phyloP scores from a whole-genome alignment of 2,888 invertebrate species.

The Tigriopus californicus region DNA sequence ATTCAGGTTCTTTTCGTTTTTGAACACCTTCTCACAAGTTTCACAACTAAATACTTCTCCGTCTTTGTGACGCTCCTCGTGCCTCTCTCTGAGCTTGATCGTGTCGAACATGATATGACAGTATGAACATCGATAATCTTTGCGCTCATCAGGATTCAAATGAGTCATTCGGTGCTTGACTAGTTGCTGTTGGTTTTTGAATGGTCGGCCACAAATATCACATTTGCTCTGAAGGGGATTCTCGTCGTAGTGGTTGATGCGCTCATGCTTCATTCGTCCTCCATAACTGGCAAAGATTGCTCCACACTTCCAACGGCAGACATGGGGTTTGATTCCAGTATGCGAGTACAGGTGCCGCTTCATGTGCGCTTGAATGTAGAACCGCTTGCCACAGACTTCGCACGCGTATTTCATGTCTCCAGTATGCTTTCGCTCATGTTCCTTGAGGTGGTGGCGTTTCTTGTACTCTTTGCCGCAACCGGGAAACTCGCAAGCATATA shows the following conservation, averaged over 20 bases:
- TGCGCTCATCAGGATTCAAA: conserved; percentile 4
- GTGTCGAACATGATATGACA: conserved; percentile 13
- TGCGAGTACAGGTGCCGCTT: conserved; percentile 9
- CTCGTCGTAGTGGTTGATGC: background rate
- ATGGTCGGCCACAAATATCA: conserved; percentile 10
- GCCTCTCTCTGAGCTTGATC: conserved; percentile 1
- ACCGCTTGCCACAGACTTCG: conserved; percentile 2
- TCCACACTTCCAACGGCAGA: conserved; percentile 11
- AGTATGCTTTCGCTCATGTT: conserved; percentile 9
- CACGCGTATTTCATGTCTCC: conserved; percentile 11
- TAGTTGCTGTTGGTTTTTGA: conserved; percentile 4
- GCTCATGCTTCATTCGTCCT: conserved; percentile 13
- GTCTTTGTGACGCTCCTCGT: conserved; percentile 12
- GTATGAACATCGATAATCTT: conserved; percentile 6
- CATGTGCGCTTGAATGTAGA: conserved; percentile 7
- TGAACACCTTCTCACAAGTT: background rate
- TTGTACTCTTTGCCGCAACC: conserved; percentile 5
- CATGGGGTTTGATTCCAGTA: conserved; percentile 10
- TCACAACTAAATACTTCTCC: conserved; percentile 4
- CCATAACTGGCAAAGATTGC: conserved; percentile 4
- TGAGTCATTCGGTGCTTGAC: conserved; percentile 13
- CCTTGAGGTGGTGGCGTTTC: conserved; percentile 9
- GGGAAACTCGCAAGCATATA: conserved; percentile 5
- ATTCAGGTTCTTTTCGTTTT: conserved; percentile 7
- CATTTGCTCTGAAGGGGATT: conserved; percentile 8